Base-by-base conservation (phyloP, 2,888 invertebrate genomes). In the Buathra laborator region DNA sequence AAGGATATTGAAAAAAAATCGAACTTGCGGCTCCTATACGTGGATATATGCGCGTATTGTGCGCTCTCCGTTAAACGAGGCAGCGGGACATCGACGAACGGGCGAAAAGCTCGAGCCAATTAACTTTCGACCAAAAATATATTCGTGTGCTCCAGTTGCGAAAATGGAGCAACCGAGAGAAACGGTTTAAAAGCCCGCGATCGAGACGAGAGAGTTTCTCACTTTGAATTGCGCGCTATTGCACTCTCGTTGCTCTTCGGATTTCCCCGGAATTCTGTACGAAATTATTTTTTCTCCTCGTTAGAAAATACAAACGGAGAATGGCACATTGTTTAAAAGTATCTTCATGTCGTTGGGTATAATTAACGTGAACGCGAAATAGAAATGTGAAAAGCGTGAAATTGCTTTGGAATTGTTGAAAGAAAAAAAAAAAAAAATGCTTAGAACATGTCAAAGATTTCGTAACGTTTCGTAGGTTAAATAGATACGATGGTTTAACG, bases 101-200 rank as follows among this genome's bases (percentile, higher is more conserved):
- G 14, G 68, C 56, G 32, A 75, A 74, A 81, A 37, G 59, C 29
- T 68, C 75, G 81, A 75, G 81, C 68, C 81, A 81, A 75, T 81
- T 81, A 81, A 74, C 68, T 75, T 51, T 68, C 68, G 67, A 75
- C 56, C 62, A 32, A 75, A 81, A 81, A 81, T 81, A 81, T 64
- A 32, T 48, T 59, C 62, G 19, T 37, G 32, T 75, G 81, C 74
- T 81, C 75, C 81, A 81, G 74, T 81, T 81, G 75, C 59, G 68
- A 75, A 81, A 75, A 81, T 81, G 75, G 75, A 68, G 66, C 81
- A 74, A 37, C 46, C 66, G 67, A 32, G 67, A 32, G 53, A 67
- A 46, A 56, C 19, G 43, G 29, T 66, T 80, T 51, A 62, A 53
- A 62, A 53, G 6, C 37, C 37, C 53, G 43, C 43, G n/a, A 51